Base-by-base conservation (phyloP, 1,140 invertebrate species). In the Venturia canescens region DNA sequence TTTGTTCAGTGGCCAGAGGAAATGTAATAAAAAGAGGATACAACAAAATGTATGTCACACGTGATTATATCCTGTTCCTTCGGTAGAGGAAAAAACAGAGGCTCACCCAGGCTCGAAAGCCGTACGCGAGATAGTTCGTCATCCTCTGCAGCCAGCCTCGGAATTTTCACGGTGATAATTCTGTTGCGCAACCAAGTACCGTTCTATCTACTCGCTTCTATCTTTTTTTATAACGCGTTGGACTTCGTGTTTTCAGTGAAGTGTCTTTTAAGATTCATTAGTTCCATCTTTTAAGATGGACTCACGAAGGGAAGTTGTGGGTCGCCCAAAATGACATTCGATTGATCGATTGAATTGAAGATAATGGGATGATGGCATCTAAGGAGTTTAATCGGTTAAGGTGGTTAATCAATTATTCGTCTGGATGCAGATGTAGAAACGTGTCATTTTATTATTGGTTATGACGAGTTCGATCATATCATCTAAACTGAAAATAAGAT, bases 91-190 rank as follows among this genome's bases (percentile, higher is more conserved):
- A 69, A 29, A 31, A 31, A 21, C 29, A 69, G 21, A 21, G 66
- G 29, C 66, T 69, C 66, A 29, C 66, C 66, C 66, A n/a, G 29
- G 29, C 66, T 69, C 66, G 66, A 31, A 29, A 69, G 66, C 66
- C 66, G 27, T 66, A 31, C 15, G 9, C 66, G 66, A 69, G 66
- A 69, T 69, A 69, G 66, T 31, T 69, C 66, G 13, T 18, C 29
- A n/a, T n/a, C n/a, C n/a, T n/a, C 66, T 31, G 29, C 53, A 76
- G 50, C 27, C 53, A 76, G 50, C 27, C 6, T 38, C 21, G 75
- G 53, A 77, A 77, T 77, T 77, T 60, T 69, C 75, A 77, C 31
- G 75, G 75, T 77, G 44, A 77, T 77, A 77, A 77, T 77, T 77
- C 75, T 34, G 57, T 77, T 66, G 75, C 75, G 48, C 75, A 77